phyloP scores from a whole-genome alignment of 37 sponge, comb jelly and placozoan species.

The Haliclona indistincta region DNA sequence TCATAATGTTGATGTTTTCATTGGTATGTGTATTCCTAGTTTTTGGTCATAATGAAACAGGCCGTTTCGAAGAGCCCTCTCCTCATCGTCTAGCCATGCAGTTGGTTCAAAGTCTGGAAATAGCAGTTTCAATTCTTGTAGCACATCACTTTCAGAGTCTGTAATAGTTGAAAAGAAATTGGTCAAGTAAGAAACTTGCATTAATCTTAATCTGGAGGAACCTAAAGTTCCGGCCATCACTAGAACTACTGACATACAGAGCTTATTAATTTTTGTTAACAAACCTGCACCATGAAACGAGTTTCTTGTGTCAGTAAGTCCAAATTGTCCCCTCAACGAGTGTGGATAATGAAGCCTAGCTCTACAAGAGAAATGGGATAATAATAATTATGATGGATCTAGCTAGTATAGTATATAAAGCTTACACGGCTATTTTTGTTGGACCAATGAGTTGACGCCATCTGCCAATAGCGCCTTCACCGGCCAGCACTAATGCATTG shows the following conservation, averaged over 20 bases:
- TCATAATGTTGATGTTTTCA: too few relatives aligned
- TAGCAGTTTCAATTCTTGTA: slow-evolving; percentile 56
- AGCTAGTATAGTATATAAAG: neutral
- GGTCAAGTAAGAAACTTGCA: neutral
- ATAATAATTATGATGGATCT: neutral
- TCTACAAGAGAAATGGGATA: neutral
- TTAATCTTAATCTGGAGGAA: neutral
- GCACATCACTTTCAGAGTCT: slow-evolving; percentile 45
- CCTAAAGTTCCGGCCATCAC: neutral
- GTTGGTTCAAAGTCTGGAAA: slow-evolving; percentile 64
- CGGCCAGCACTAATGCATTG: slow-evolving; percentile 63
- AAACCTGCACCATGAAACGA: slow-evolving; percentile 75
- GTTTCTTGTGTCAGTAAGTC: slow-evolving; percentile 82
- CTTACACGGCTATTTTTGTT: slow-evolving; percentile 46
- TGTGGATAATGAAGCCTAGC: slow-evolving; percentile 41
- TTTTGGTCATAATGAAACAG: neutral
- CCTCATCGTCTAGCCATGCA: slow-evolving; percentile 49
- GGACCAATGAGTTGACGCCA: slow-evolving; percentile 87
- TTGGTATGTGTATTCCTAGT: neutral
- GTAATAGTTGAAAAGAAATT: neutral
- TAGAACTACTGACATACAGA: neutral
- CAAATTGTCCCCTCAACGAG: slow-evolving; percentile 57
- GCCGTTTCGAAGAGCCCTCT: neutral
- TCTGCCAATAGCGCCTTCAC: slow-evolving; percentile 42
- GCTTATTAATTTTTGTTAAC: too few relatives aligned